These are phyloP conservation scores for Thera obeliscata DNA, from an alignment of 2,888 invertebrate species.

Conservation along the genomic window DNA sequence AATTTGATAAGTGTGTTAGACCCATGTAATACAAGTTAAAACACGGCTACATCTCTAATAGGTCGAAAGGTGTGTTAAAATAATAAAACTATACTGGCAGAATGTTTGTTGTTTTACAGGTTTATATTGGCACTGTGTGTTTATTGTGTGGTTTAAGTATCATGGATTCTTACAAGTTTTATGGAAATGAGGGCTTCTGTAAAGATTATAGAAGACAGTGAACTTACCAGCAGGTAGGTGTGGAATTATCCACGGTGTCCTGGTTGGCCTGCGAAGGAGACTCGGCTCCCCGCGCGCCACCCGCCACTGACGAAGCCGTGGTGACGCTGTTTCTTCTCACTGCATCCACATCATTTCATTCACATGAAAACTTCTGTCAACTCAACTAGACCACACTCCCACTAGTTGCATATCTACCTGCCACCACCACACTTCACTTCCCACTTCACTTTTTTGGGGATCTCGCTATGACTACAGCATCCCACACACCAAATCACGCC, in stretches of 20 bases:
- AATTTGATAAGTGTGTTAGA: neutral
- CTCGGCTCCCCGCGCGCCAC: slow-evolving; percentile 83
- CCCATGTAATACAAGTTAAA: no score
- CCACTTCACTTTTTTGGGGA: slow-evolving; percentile 20
- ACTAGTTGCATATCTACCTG: slow-evolving; percentile 80
- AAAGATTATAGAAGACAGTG: slow-evolving; percentile 7
- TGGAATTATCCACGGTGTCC: slow-evolving; percentile 81
- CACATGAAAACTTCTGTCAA: slow-evolving; percentile 80
- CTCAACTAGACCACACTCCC: slow-evolving; percentile 82
- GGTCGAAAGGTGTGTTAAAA: slow-evolving; percentile 1
- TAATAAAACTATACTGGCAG: neutral
- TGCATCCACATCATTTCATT: slow-evolving; percentile 85
- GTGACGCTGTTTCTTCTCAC: slow-evolving; percentile 79
- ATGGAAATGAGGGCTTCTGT: slow-evolving; percentile 3
- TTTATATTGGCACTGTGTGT: neutral
- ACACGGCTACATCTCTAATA: no score
- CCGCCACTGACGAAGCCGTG: slow-evolving; percentile 83
- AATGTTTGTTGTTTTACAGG: slow-evolving; percentile 3
- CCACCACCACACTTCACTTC: slow-evolving; percentile 60
- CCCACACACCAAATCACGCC: slow-evolving; percentile 67
- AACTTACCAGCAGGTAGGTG: slow-evolving; percentile 81
- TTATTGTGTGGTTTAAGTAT: neutral
- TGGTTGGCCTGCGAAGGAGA: slow-evolving; percentile 84
- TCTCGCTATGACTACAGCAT: slow-evolving; percentile 45
- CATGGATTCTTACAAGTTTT: neutral